These are phyloP conservation scores for Opisthograptis luteolata DNA, from an alignment of 2,888 invertebrate species.

Conservation along the genomic window DNA sequence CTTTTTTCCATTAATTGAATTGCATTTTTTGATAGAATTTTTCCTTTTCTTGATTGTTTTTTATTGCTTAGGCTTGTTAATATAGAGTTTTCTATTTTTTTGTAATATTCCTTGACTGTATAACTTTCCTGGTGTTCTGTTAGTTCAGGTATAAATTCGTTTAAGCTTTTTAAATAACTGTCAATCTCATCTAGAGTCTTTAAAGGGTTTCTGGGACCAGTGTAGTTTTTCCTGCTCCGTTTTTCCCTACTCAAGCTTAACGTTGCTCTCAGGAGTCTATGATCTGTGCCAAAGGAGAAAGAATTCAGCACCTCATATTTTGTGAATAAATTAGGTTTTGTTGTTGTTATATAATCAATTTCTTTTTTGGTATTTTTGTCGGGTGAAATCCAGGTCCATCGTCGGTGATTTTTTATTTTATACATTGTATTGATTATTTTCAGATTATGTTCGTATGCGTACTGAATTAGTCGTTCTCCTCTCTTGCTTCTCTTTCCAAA, in stretches of 20 bases:
- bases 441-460: too few relatives aligned
- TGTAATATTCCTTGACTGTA: not conserved
- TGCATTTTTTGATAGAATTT: constrained; percentile 12
- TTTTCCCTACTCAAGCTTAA: too few relatives aligned
- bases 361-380: not conserved
- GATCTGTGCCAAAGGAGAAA: too few relatives aligned
- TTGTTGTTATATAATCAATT: not conserved
- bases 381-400: not conserved
- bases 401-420: not conserved
- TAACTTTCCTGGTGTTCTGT: not conserved
- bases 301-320: too few relatives aligned
- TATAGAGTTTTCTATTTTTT: constrained; percentile 5
- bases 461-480: too few relatives aligned
- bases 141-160: constrained; percentile 8
- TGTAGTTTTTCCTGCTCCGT: too few relatives aligned
- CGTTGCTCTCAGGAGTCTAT: too few relatives aligned
- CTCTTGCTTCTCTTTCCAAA: too few relatives aligned
- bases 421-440: too few relatives aligned
- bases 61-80: not conserved
- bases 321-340: constrained; percentile 18
- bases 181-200: constrained; percentile 2
- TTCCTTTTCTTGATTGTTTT: not conserved
- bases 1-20: constrained; percentile 22
- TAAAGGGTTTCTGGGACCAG: not conserved
- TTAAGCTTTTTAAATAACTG: constrained; percentile 1